Percentiles rank a stretch among this genome's conserved stretches.
Evolutionary conservation across 2,888 invertebrate species (phyloP).

Genomic region (Agapetus fuscipes): DNA sequence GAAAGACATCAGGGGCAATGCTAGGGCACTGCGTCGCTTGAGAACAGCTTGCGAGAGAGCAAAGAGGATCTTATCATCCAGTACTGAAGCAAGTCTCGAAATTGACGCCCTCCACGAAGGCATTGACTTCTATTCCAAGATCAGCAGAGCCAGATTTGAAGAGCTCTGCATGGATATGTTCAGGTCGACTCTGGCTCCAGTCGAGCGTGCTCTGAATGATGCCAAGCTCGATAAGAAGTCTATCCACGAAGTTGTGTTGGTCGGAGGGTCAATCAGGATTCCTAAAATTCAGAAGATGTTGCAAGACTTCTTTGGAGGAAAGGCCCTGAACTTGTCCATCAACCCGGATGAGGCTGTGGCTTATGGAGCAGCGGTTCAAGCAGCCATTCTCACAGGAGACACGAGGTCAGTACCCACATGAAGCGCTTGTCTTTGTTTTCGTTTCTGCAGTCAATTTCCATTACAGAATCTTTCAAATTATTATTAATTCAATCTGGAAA

Average conservation of each 20-base stretch:
- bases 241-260: conserved; percentile 73
- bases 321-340: conserved; percentile 80
- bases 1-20: conserved; percentile 58
- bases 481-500: not conserved
- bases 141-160: conserved; percentile 79
- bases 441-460: not conserved
- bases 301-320: conserved; percentile 72
- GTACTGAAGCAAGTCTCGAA: conserved; percentile 72
- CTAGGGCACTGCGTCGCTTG: conserved; percentile 69
- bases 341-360: conserved; percentile 92
- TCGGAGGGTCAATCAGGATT: conserved; percentile 87
- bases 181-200: conserved; percentile 65
- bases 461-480: not conserved
- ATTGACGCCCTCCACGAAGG: conserved; percentile 85
- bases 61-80: conserved; percentile 66
- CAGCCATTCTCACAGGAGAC: conserved; percentile 78
- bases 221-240: conserved; percentile 76
- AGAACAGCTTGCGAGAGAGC: conserved; percentile 79
- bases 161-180: conserved; percentile 78
- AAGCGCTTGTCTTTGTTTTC: no score
- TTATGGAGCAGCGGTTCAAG: conserved; percentile 90
- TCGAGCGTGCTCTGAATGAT: conserved; percentile 72
- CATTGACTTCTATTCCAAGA: conserved; percentile 81
- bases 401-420: no score
- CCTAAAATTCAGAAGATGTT: conserved; percentile 85